These are phyloP conservation scores for Falco naumanni DNA, from an alignment of 2,797 vertebrate genomes.

Conservation along the genomic window DNA sequence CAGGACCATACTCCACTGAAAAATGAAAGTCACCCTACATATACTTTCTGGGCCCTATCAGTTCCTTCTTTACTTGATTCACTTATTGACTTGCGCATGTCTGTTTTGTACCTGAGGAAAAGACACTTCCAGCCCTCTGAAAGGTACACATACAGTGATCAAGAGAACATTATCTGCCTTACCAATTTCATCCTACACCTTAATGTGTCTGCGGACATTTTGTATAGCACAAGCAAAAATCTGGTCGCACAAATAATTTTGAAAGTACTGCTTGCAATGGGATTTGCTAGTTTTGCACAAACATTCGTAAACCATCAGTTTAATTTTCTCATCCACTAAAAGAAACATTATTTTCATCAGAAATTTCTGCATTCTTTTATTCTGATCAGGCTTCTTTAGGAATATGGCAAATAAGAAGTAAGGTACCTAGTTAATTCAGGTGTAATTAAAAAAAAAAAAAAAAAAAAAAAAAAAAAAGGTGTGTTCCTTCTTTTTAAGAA, in stretches of 20 bases:
- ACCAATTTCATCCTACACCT: neutral
- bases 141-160: neutral
- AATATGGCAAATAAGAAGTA: neutral
- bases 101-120: constrained; percentile 1
- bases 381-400: neutral
- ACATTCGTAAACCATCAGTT: neutral
- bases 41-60: neutral
- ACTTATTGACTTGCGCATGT: neutral
- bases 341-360: neutral
- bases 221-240: neutral
- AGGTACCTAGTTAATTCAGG: neutral
- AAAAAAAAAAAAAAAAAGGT: no score
- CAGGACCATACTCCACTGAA: neutral
- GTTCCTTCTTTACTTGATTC: neutral
- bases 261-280: neutral
- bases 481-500: neutral
- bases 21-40: neutral
- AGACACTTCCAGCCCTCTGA: neutral
- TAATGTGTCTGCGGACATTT: neutral
- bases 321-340: neutral
- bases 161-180: neutral
- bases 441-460: neutral
- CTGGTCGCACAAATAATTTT: neutral
- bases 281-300: neutral
- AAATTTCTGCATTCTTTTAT: neutral